Base-by-base conservation (phyloP, 2,113 vertebrate genomes). In the Syngnathus floridae region DNA sequence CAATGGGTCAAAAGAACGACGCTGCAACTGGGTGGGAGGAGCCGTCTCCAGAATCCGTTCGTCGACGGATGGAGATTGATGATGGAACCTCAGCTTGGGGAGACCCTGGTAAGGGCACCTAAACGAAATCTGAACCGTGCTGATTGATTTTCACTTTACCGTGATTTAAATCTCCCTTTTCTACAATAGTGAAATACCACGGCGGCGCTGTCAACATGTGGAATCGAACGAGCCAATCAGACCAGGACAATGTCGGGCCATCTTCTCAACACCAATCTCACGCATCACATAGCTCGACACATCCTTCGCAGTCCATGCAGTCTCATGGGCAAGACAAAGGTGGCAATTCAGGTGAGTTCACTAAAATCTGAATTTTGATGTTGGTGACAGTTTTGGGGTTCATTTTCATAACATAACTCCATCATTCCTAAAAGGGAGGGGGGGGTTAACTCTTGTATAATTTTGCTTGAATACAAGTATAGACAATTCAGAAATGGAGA, bases 71-170 rank as follows among this genome's bases (percentile, higher is more conserved):
- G 92, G 96, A 97, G 82, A 95, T 99, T 1, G 97, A 99, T 69
- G 96, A 99, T 66, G 97, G 97, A 59, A 99, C 97, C 55, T 90
- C 96, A 5, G 95, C 96, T 45, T 99, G 97, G 97, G 97, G 96
- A 60, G 96, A 98, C 61, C 96, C 97, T 1, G 94, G 85, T 85
- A 84, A 78, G 61, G 17, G 54, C 37, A 21, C 22, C 8, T 1
- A 1, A 1, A 41, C 10, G 17, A 14, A 1, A 17, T 51, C 52
- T n/a, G 7, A 35, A 31, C 5, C 1, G 13, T 56, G 26, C 26
- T 8, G 54, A 31, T 56, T 8, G 26, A 58, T 54, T 2, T 6
- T 26, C 1, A 22, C 55, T 71, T 57, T 65, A 26, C 41, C 45
- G 5, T 59, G 37, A 40, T 13, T 60, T 60, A 12, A 5, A 43